phyloP scores from a whole-genome alignment of 2,113 vertebrate species.

The Pseudorectes ferrugineus region DNA sequence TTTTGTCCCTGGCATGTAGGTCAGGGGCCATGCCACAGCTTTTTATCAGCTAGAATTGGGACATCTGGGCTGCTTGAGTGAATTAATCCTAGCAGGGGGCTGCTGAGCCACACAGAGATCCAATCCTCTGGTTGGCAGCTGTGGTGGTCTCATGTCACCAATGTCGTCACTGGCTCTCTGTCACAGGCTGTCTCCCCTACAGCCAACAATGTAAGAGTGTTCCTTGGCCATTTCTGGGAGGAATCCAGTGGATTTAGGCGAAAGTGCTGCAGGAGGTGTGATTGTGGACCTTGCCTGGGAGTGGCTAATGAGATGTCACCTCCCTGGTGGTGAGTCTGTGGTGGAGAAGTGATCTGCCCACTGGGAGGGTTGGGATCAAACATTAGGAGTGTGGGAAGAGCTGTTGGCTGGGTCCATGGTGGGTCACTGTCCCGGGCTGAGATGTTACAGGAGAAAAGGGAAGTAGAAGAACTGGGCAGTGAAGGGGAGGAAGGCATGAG shows the following conservation, averaged over 20 bases:
- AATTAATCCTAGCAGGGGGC: neutral
- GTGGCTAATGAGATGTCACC: neutral
- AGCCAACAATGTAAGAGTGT: neutral
- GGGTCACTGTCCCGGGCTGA: neutral
- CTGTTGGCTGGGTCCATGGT: neutral
- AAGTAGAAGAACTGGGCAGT: neutral
- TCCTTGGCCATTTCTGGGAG: neutral
- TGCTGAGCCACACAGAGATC: neutral
- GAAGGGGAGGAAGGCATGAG: neutral
- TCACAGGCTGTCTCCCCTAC: neutral
- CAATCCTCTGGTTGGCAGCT: neutral
- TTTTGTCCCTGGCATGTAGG: neutral
- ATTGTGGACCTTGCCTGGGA: neutral
- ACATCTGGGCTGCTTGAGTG: neutral
- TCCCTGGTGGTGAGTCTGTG: neutral
- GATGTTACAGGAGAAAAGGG: neutral
- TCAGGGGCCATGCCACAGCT: neutral
- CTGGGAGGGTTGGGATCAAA: neutral
- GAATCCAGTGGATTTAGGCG: neutral
- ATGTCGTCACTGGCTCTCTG: rapidly evolving
- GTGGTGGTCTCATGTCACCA: neutral
- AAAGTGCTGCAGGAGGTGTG: neutral
- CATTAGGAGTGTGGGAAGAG: neutral
- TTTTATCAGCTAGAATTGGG: neutral
- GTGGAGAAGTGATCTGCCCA: neutral